Conservation (phyloP, 2,888 invertebrate genomes). For the Tenodera sinensis region DNA sequence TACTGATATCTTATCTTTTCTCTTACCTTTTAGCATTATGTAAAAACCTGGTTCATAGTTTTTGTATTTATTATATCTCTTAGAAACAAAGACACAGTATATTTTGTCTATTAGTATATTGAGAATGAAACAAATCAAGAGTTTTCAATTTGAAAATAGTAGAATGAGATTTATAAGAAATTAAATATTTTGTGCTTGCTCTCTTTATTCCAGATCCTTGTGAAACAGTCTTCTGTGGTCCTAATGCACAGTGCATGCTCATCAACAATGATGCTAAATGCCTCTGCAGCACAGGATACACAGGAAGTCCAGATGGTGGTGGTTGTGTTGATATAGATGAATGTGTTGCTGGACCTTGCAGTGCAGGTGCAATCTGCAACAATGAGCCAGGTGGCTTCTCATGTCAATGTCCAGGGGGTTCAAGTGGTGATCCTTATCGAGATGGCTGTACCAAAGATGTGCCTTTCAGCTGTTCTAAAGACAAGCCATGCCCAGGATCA, state of each 20-base stretch:
- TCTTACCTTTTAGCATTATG: too few species aligned
- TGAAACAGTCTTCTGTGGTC: conserved; percentile 77
- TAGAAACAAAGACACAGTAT: too few species aligned
- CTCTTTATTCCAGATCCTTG: conserved; percentile 70
- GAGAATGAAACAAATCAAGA: too few species aligned
- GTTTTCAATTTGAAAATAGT: too few species aligned
- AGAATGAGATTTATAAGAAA: not conserved
- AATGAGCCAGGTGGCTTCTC: conserved; percentile 82
- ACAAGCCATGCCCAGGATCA: conserved; percentile 75
- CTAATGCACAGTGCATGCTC: conserved; percentile 85
- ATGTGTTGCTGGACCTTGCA: conserved; percentile 78
- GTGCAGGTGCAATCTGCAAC: conserved; percentile 79
- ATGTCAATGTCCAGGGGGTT: conserved; percentile 78
- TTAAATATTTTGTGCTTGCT: not conserved
- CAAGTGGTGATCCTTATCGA: conserved; percentile 71
- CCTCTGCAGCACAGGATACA: conserved; percentile 76
- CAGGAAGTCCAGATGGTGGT: conserved; percentile 61
- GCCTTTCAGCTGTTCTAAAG: conserved; percentile 64
- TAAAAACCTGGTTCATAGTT: too few species aligned
- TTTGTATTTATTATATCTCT: too few species aligned
- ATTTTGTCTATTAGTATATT: too few species aligned
- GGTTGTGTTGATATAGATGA: conserved; percentile 89
- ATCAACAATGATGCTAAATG: conserved; percentile 80
- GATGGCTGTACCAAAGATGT: conserved; percentile 67
- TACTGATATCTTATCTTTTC: too few species aligned